Base-by-base conservation (phyloP, 2,113 vertebrate genomes). In the Nibea coibor region DNA sequence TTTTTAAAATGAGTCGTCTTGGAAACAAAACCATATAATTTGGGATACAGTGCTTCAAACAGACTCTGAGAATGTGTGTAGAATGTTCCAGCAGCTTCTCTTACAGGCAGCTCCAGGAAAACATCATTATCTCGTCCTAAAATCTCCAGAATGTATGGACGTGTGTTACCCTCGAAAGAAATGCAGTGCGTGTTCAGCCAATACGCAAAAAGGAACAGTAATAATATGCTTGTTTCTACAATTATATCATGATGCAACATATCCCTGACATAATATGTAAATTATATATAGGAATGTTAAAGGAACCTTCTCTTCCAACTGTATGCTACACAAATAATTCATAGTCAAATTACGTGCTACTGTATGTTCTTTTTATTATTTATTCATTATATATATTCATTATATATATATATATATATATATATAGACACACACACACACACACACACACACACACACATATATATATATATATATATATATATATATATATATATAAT, bases 21-120 rank as follows among this genome's bases (percentile, higher is more conserved):
- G 79, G 76, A 88, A 87, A 90, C 72, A 66, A 87, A 84, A 83
- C 24, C 75, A 72, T 83, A 80, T 78, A 80, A 88, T 88, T 90
- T 87, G 53, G 72, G 65, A 75, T 75, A 59, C 42, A 61, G 43
- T 62, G 39, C 48, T 47, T 69, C 48, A 72, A 78, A 69, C 16
- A 70, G 69, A 59, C 39, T 73, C 10, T 0, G n/a, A 42, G n/a
- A 81, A 35, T 66, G 28, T 77, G 62, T 57, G 17, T 57, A 43
- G n/a, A 75, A 70, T 42, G 51, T 71, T 78, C 15, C 53, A 17
- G 81, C 35, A 80, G 43, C 28, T 51, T 70, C 35, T 77, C 59
- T 54, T 10, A 5, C 28, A 76, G 64, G 59, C 66, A 68, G 11
- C 7, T 59, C 5, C 7, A 48, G 24, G 39, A 39, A 71, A 42